These are phyloP conservation scores for Eupithecia pulchellata DNA, from an alignment of 2,888 invertebrate species.

Conservation along the genomic window DNA sequence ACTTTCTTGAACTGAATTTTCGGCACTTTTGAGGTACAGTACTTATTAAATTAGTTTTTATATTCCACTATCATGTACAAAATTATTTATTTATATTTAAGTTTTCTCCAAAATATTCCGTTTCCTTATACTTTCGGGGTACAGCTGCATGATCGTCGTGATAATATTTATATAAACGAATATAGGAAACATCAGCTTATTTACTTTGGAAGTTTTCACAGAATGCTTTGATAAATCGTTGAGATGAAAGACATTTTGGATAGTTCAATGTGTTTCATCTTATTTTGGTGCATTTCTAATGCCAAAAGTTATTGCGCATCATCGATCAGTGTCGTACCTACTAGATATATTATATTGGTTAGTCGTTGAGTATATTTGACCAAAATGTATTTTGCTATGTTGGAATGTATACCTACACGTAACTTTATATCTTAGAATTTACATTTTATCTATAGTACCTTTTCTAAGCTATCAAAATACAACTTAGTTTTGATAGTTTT, in stretches of 20 bases:
- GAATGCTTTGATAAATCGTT: conserved; percentile 30
- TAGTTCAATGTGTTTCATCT: conserved; percentile 10
- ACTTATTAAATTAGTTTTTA: not conserved
- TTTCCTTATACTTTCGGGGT: not conserved
- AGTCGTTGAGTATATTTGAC: not conserved
- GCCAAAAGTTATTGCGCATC: conserved; percentile 15
- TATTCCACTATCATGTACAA: not conserved
- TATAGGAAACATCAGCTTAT: conserved; percentile 54
- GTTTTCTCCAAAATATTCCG: not conserved
- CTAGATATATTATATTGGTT: not conserved
- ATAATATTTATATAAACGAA: conserved; percentile 25
- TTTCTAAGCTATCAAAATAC: too few relatives aligned
- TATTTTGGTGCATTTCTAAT: conserved; percentile 15
- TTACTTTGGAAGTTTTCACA: conserved; percentile 53
- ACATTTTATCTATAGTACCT: too few relatives aligned
- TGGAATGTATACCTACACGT: too few relatives aligned
- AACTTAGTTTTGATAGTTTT: not conserved
- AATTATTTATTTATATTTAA: not conserved
- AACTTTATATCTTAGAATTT: too few relatives aligned
- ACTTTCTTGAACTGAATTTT: not conserved
- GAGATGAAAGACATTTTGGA: conserved; percentile 41
- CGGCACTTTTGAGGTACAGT: not conserved
- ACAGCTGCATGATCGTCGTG: conserved; percentile 3
- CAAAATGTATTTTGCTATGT: not conserved
- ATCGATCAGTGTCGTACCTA: not conserved